Conservation (phyloP, 2,888 invertebrate genomes). For the Lapara coniferarum region DNA sequence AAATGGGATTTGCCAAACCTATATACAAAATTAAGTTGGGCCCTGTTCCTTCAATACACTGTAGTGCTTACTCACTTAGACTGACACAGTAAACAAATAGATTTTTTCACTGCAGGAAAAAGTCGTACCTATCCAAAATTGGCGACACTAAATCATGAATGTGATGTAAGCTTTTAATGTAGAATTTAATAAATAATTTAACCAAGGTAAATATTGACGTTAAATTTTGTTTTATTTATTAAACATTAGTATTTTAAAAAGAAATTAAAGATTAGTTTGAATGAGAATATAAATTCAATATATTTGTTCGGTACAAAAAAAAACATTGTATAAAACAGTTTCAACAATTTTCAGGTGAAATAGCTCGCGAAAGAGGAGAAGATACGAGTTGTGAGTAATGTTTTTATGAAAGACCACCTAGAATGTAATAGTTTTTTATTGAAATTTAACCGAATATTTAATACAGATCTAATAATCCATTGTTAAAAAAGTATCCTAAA, state of each 20-base stretch:
- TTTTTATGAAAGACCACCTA: slow-evolving; percentile 2
- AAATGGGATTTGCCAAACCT: background rate
- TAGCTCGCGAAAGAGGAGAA: slow-evolving; percentile 89
- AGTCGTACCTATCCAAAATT: slow-evolving; percentile 38
- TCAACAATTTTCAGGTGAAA: slow-evolving; percentile 86
- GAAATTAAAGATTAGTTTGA: slow-evolving; percentile 6
- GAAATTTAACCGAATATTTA: too few species aligned
- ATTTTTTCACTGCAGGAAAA: slow-evolving; percentile 1
- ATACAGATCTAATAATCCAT: too few species aligned
- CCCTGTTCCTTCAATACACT: slow-evolving; percentile 6
- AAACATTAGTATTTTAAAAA: background rate
- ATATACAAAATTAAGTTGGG: background rate
- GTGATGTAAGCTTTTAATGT: slow-evolving; percentile 74
- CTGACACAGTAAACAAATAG: slow-evolving; percentile 8
- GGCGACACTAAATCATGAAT: slow-evolving; percentile 60
- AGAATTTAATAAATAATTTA: slow-evolving; percentile 45
- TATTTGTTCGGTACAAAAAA: background rate
- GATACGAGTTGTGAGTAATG: slow-evolving; percentile 89
- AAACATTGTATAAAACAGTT: slow-evolving; percentile 33
- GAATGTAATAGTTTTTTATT: background rate
- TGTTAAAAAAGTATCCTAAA: too few species aligned
- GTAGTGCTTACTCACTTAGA: slow-evolving; percentile 17
- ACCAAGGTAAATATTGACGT: slow-evolving; percentile 21
- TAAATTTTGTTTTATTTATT: background rate
- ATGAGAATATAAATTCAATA: slow-evolving; percentile 15